phyloP scores from a whole-genome alignment of 2,797 vertebrate genomes.

The Halcyon leucocephala region DNA sequence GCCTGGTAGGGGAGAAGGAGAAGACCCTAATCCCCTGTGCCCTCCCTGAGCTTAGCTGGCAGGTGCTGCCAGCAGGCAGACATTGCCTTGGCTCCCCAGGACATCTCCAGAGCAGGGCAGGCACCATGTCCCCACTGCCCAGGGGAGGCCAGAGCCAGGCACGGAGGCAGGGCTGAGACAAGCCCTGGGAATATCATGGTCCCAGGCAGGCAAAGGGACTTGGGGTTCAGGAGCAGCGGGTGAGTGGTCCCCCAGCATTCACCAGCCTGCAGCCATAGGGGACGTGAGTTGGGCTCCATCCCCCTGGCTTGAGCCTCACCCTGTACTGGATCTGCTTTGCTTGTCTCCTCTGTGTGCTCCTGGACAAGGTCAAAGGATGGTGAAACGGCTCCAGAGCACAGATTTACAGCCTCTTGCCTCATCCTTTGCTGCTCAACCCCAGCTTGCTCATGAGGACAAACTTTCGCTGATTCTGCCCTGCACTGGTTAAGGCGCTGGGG shows the following conservation, averaged over 20 bases:
- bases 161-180: neutral
- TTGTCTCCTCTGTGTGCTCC: neutral
- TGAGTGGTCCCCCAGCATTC: neutral
- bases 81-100: neutral
- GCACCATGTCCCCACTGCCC: fast-evolving
- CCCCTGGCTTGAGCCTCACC: neutral
- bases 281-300: fast-evolving
- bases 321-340: neutral
- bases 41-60: fast-evolving
- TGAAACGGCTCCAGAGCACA: slow-evolving; percentile 22
- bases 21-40: fast-evolving
- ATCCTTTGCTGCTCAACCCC: neutral
- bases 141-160: neutral
- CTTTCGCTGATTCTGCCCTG: fast-evolving
- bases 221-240: fast-evolving
- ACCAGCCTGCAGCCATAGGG: neutral
- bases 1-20: neutral
- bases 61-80: neutral
- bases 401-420: slow-evolving; percentile 47
- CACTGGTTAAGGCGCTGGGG: neutral
- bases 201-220: neutral
- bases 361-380: neutral
- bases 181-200: neutral
- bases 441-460: neutral
- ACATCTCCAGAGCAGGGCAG: fast-evolving